Evolutionary conservation across 2,797 vertebrate species (phyloP), one percentile per base, ranked within the genome.

Genomic region (Lepidocolaptes lacrymiger): DNA sequence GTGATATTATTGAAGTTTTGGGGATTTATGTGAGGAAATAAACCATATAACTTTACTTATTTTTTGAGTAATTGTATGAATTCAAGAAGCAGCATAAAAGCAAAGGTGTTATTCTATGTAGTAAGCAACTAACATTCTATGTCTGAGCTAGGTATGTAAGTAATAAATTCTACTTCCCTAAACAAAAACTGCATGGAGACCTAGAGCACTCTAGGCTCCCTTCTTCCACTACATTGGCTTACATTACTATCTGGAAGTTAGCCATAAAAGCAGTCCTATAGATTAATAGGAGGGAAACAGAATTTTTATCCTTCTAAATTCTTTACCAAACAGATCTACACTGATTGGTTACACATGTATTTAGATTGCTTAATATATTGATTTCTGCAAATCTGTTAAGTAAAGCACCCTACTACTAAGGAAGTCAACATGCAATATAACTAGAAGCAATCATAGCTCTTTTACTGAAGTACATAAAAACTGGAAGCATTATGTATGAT

Each of bases 1-100:
- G 1, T 87, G 28, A 66, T 32, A 58, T 62, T 62, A 69, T 63
- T 34, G 41, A 69, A 79, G 32, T 27, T 75, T 94, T 51, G 27
- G 15, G 28, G 39, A 73, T 85, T 92, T 91, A 54, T 62, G 49
- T 41, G 36, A 67, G 48, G 10, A 73, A 72, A 91, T 81, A 64
- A 27, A 49, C 5, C 15, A 55, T 59, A 77, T 75, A 36, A 49
- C 52, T 82, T 79, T 34, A 49, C 10, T 88, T 62, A 16, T 36
- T 81, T 93, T 89, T 82, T 82, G 28, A 62, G 27, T 89, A 91
- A 94, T 95, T 96, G 93, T 91, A 93, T 96, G 88, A 95, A 97
- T 96, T 93, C 93, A 96, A 89, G 80, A 89, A 93, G 59, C 46
- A 91, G 56, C 37, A 75, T 75, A 92, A 91, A 91, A 96, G 89